Evolutionary conservation across 1,140 invertebrate species (phyloP).

Genomic region (Brachionus calyciflorus): DNA sequence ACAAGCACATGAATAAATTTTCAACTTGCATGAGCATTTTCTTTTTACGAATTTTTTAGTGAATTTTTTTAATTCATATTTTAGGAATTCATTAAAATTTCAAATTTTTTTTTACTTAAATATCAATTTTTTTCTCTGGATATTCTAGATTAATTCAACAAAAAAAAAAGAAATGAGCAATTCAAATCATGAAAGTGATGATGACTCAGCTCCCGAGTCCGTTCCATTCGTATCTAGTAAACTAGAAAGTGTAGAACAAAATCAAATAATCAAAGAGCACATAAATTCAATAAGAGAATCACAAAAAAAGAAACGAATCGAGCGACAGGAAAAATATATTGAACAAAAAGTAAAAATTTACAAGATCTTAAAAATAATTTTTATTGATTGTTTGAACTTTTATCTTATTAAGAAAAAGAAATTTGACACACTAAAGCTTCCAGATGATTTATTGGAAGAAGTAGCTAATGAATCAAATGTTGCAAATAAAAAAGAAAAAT

Average conservation of each 20-base stretch:
- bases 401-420: neutral
- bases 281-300: constrained; percentile 29
- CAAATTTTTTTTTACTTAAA: too few relatives aligned
- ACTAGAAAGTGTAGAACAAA: constrained; percentile 6
- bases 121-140: neutral
- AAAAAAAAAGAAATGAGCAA: constrained; percentile 1
- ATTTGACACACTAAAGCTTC: neutral
- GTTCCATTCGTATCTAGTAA: constrained; percentile 19
- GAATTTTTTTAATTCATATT: too few relatives aligned
- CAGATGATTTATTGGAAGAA: constrained; percentile 12
- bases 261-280: constrained; percentile 17
- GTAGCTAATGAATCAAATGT: neutral
- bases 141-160: neutral
- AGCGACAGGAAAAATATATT: constrained; percentile 24
- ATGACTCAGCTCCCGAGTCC: constrained; percentile 14
- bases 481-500: neutral
- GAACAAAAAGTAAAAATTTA: constrained; percentile 11
- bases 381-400: neutral
- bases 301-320: constrained; percentile 12
- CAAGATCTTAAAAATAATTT: neutral
- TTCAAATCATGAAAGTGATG: constrained; percentile 6
- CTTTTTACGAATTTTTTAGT: too few relatives aligned
- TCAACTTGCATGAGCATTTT: too few relatives aligned
- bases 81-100: too few relatives aligned
- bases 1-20: too few relatives aligned